These are phyloP conservation scores for Goniozus legneri DNA, from an alignment of 1,140 invertebrate species.

Conservation along the genomic window DNA sequence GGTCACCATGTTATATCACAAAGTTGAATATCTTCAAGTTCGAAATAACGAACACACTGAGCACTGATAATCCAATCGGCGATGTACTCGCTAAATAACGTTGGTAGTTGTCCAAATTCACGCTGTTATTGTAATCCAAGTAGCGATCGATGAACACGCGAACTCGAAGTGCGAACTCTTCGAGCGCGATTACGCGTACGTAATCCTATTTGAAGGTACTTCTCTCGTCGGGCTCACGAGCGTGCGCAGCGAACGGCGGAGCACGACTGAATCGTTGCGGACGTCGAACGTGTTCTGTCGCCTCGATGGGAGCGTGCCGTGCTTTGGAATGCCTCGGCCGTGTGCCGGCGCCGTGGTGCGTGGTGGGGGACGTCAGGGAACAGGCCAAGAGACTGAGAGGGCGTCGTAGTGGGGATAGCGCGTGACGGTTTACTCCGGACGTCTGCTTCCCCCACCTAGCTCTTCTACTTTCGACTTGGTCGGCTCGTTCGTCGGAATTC, in stretches of 20 bases:
- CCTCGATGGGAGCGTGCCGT: conserved; percentile 34
- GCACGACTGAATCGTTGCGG: conserved; percentile 42
- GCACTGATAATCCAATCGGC: conserved; percentile 30
- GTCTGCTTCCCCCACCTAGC: conserved; percentile 44
- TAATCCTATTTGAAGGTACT: neutral
- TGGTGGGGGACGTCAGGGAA: conserved; percentile 24
- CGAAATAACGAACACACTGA: conserved; percentile 21
- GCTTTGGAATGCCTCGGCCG: conserved; percentile 39
- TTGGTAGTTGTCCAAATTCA: neutral
- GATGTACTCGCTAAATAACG: neutral
- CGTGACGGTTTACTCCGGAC: conserved; percentile 48
- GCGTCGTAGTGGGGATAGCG: conserved; percentile 39
- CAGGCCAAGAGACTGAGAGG: too few relatives aligned
- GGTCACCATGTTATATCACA: conserved; percentile 45
- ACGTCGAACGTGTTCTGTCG: conserved; percentile 38
- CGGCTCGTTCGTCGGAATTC: too few relatives aligned
- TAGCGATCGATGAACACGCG: neutral
- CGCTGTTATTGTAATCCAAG: conserved; percentile 20
- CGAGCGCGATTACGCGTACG: neutral
- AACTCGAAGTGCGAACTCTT: neutral
- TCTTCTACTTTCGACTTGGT: too few relatives aligned
- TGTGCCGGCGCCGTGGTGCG: conserved; percentile 21
- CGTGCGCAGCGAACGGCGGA: conserved; percentile 39
- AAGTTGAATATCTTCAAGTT: neutral
- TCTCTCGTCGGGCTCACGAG: conserved; percentile 25